Evolutionary conservation across 1,140 invertebrate genomes (phyloP).

Genomic region (Hylyphantes graminicola): DNA sequence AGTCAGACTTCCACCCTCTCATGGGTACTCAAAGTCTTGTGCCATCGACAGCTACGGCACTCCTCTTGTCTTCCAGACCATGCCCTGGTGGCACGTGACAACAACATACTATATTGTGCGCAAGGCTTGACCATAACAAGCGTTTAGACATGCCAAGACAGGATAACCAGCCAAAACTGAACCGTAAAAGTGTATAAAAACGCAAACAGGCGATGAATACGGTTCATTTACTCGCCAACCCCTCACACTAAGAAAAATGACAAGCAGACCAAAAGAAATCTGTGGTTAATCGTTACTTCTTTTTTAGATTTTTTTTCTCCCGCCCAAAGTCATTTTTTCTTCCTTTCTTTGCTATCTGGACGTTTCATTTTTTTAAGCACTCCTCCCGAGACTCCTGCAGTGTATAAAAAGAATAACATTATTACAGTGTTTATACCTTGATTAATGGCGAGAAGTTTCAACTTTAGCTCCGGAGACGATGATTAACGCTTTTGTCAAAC

Average conservation of each 20-base stretch:
- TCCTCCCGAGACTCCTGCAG: slow-evolving; percentile 1
- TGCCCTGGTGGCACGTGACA: too few relatives aligned
- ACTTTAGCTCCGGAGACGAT: slow-evolving; percentile 34
- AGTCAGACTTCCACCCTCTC: too few relatives aligned
- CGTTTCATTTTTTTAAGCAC: slow-evolving; percentile 13
- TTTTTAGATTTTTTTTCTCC: slow-evolving; percentile 25
- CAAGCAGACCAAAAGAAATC: slow-evolving; percentile 46
- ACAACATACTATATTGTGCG: too few relatives aligned
- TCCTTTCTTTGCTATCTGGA: not conserved
- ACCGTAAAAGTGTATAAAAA: slow-evolving; percentile 26
- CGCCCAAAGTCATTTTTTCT: slow-evolving; percentile 22
- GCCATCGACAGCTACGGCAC: too few relatives aligned
- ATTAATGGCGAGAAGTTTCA: slow-evolving; percentile 40
- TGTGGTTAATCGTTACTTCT: slow-evolving; percentile 53
- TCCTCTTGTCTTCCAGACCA: too few relatives aligned
- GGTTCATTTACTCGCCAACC: slow-evolving; percentile 6
- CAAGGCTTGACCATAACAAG: too few relatives aligned
- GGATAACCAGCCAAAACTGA: slow-evolving; percentile 12
- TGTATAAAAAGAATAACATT: slow-evolving; percentile 48
- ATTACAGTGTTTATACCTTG: slow-evolving; percentile 51
- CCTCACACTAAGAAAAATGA: slow-evolving; percentile 45
- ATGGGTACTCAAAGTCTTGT: too few relatives aligned
- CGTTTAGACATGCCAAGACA: not conserved
- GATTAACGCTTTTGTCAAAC: slow-evolving; percentile 40
- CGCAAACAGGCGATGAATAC: slow-evolving; percentile 43